Evolutionary conservation across 2,113 vertebrate species (phyloP), one percentile per base, ranked within the genome.

Genomic region (Cyanistes caeruleus): DNA sequence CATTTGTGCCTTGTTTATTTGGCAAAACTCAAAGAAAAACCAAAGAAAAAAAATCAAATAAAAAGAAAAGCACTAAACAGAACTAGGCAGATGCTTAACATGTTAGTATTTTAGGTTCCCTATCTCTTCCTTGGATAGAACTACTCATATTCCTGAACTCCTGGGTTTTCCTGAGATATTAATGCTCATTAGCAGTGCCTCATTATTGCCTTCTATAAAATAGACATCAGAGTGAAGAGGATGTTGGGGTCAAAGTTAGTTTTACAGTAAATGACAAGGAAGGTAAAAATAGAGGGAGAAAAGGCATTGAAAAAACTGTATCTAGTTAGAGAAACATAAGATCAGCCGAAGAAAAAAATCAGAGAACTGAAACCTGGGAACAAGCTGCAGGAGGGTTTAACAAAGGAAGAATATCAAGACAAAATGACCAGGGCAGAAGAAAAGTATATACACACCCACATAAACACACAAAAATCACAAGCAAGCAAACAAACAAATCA

Each of bases 401-500:
- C 25, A 58, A 52, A 79, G 11, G 12, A 81, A 81, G 13, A 60
- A 67, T 59, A 63, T 9, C 5, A 80, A 9, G 43, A 84, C 12
- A 7, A 79, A 86, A 58, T 3, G 7, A 28, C 9, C 7, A 68
- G 15, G 7, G 23, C 22, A n/a, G 28, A 52, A 79, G 72, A 30
- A 62, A 51, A 41, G 3, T 23, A 33, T 0, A 2, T 3, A 28
- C 19, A 22, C 8, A 59, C 2, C 7, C 16, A 31, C 33, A 37
- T 4, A 27, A 13, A 39, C 39, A 39, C 39, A 39, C 39, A 39
- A 24, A 49, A 30, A 13, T 15, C 16, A 16, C 30, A 67, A 33
- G 31, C 20, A 58, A 48, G 20, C 14, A 21, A 22, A 33, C 7
- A 56, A 44, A 53, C 11, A 28, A 9, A 7, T 5, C 33, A 39